A percentile compares a stretch with the other conserved stretches of the same genome.
These are phyloP conservation scores for Ypsolopha scabrella DNA, from an alignment of 2,888 invertebrate genomes.

Conservation along the genomic window DNA sequence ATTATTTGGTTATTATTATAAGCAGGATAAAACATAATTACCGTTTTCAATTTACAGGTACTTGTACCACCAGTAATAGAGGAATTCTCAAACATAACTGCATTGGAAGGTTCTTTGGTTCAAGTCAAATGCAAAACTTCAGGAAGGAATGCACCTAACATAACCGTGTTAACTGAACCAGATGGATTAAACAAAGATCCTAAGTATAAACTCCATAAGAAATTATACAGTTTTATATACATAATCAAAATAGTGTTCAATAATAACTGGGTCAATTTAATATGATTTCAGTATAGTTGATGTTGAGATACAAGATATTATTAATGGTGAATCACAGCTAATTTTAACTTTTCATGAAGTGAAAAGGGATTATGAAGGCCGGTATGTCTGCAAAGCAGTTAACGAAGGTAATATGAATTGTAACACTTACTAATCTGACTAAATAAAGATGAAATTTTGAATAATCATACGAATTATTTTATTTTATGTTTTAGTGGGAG, in stretches of 20 bases:
- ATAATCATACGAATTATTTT: background rate
- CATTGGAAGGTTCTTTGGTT: conserved; percentile 26
- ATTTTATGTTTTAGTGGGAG: conserved; percentile 23
- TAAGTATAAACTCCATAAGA: background rate
- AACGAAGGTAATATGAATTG: conserved; percentile 32
- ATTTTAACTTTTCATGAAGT: conserved; percentile 24
- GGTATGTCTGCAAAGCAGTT: conserved; percentile 41
- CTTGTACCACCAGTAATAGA: conserved; percentile 32
- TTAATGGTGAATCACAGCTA: background rate
- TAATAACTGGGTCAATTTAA: background rate
- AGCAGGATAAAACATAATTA: background rate
- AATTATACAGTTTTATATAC: background rate
- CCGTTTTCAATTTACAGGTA: conserved; percentile 25
- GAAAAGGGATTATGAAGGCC: conserved; percentile 27
- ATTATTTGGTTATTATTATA: too few species aligned
- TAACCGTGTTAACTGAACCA: conserved; percentile 21
- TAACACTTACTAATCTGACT: too few species aligned
- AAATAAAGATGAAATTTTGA: too few species aligned
- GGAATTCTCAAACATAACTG: conserved; percentile 30
- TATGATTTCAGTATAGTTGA: background rate
- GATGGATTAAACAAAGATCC: background rate
- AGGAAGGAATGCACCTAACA: conserved; percentile 35
- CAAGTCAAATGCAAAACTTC: conserved; percentile 35
- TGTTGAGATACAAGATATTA: background rate
- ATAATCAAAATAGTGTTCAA: background rate